Evolutionary conservation across 1,140 invertebrate genomes (phyloP).

Genomic region (Nomia melanderi): DNA sequence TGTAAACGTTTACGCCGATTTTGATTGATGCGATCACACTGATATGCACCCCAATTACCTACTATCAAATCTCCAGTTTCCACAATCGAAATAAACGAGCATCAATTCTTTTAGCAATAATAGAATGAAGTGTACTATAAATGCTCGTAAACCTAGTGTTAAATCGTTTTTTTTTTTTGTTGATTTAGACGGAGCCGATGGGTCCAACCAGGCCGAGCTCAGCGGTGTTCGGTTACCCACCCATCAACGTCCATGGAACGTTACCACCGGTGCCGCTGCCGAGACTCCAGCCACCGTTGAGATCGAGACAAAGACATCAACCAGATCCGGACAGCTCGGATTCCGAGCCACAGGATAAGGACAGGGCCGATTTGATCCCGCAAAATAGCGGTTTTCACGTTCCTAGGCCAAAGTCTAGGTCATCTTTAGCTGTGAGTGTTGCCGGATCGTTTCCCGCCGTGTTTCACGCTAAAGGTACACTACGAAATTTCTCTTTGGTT

Average conservation of each 20-base stretch:
- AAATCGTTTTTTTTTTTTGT: constrained; percentile 8
- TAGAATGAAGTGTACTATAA: too few relatives aligned
- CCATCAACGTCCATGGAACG: constrained; percentile 83
- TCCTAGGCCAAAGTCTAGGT: constrained; percentile 89
- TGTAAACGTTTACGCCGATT: too few relatives aligned
- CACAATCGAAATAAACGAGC: too few relatives aligned
- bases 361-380: constrained; percentile 87
- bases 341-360: constrained; percentile 84
- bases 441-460: background rate
- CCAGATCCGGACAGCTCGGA: constrained; percentile 81
- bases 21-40: too few relatives aligned
- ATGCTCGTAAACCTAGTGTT: too few relatives aligned
- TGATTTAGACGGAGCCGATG: constrained; percentile 84
- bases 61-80: too few relatives aligned
- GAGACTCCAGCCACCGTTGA: constrained; percentile 79
- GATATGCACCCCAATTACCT: too few relatives aligned
- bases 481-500: constrained; percentile 51
- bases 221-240: constrained; percentile 90
- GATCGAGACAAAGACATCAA: constrained; percentile 72
- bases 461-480: background rate
- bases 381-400: constrained; percentile 82
- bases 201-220: constrained; percentile 89
- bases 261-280: constrained; percentile 88
- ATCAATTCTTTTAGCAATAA: too few relatives aligned
- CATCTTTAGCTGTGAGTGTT: constrained; percentile 85